Evolutionary conservation across 1,140 invertebrate species (phyloP), one percentile per base, ranked within the genome.

Genomic region (Trachelipus rathkii): DNA sequence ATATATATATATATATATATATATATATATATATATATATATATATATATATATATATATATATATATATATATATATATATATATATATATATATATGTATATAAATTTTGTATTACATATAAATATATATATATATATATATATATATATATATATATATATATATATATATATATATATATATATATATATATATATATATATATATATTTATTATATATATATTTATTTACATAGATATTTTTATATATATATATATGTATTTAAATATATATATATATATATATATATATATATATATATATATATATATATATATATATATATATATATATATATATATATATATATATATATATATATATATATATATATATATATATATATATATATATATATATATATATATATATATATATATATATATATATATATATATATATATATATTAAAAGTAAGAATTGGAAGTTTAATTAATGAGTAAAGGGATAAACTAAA

Each of bases 221-320:
- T 50, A 50, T 50, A 50, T 50, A 50, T 10, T 50, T 50, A 50
- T 15, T 50, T 9, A 9, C 9, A 9, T 15, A 15, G 46, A 50
- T 50, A 10, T 50, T 10, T 50, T 50, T 50, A 50, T 15, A 10
- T 50, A 50, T 15, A 15, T 10, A 50, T 50, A 50, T 50, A 50
- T 9, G 15, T 10, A 50, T 15, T 50, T 50, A 50, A 10, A 10
- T 50, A 50, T 10, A 50, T 50, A 50, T 50, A 50, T 50, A 50
- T 15, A 15, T 50, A 50, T 50, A 50, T 50, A 50, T 50, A 50
- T 50, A 50, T 50, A 50, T 50, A 50, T 50, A 50, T 50, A 50
- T 50, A 50, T 50, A 50, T 50, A 50, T 50, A 50, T 50, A 50
- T 50, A 50, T 50, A 50, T 50, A 50, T 50, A 50, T 50, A 50